These are phyloP conservation scores for Donacobius atricapilla DNA, from an alignment of 2,113 vertebrate genomes.

Conservation along the genomic window DNA sequence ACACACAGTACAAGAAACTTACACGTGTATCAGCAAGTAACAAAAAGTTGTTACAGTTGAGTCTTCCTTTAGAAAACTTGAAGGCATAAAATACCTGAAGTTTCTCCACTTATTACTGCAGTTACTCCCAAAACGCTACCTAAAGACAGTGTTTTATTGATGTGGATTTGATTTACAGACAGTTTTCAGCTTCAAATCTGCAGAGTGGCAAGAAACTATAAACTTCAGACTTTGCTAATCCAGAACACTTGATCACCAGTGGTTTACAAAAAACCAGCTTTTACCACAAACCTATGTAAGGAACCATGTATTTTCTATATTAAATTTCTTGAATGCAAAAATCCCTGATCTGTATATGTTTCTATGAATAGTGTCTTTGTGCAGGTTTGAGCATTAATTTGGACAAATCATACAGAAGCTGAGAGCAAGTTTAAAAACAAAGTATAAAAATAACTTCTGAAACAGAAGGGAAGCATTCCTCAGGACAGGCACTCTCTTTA, in stretches of 20 bases:
- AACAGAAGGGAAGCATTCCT: background rate
- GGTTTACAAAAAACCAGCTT: background rate
- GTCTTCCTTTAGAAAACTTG: background rate
- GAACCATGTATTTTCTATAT: background rate
- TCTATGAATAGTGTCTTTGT: background rate
- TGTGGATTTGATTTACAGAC: background rate
- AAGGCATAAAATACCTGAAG: background rate
- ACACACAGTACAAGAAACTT: background rate
- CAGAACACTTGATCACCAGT: background rate
- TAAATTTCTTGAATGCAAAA: background rate
- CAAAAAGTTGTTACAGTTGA: background rate
- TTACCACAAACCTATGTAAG: background rate
- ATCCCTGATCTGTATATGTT: accelerated
- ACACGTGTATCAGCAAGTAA: background rate
- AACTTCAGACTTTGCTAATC: background rate
- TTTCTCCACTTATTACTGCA: background rate
- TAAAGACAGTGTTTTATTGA: background rate
- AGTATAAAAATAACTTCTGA: background rate
- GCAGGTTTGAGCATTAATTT: background rate
- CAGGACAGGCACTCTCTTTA: background rate
- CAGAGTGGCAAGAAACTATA: background rate
- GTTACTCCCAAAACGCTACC: background rate
- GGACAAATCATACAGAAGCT: background rate
- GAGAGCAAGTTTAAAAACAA: background rate
- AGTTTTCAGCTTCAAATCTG: background rate